Conservation (phyloP, 2,797 vertebrate genomes). For the Netta rufina region DNA sequence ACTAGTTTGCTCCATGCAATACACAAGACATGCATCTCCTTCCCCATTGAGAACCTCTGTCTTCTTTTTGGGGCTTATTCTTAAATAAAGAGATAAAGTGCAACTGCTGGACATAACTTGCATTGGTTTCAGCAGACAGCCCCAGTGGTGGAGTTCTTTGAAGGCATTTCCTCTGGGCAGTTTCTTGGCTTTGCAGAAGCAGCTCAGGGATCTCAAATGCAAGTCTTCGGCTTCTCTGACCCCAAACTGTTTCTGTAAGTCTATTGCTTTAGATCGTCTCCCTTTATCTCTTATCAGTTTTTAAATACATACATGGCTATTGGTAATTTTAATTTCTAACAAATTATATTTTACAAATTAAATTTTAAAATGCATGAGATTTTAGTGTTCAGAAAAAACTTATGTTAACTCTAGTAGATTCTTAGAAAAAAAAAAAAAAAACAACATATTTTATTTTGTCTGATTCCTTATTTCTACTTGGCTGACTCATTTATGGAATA, state of each 20-base stretch:
- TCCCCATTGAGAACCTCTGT: not conserved
- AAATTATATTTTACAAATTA: not conserved
- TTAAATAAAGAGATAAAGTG: not conserved
- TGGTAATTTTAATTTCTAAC: not conserved
- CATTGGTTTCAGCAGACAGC: not conserved
- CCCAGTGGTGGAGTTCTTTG: not conserved
- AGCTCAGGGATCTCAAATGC: not conserved
- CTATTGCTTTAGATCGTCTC: not conserved
- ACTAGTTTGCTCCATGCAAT: not conserved
- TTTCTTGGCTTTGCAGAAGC: not conserved
- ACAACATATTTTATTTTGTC: not conserved
- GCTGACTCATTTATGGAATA: not conserved
- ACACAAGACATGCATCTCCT: not conserved
- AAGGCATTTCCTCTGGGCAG: accelerated
- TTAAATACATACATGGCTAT: not conserved
- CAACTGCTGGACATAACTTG: not conserved
- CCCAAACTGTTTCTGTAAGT: not conserved
- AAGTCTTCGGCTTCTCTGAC: not conserved
- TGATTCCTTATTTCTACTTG: not conserved
- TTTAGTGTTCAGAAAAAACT: not conserved
- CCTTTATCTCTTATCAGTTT: not conserved
- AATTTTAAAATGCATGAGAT: not conserved
- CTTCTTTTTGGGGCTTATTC: too few species aligned
- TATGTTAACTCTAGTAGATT: not conserved
- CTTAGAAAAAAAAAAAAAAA: not conserved